A percentile compares a stretch with the other conserved stretches of the same genome.
phyloP scores from a whole-genome alignment of 2,888 invertebrate genomes.

The Parnassius orleans region DNA sequence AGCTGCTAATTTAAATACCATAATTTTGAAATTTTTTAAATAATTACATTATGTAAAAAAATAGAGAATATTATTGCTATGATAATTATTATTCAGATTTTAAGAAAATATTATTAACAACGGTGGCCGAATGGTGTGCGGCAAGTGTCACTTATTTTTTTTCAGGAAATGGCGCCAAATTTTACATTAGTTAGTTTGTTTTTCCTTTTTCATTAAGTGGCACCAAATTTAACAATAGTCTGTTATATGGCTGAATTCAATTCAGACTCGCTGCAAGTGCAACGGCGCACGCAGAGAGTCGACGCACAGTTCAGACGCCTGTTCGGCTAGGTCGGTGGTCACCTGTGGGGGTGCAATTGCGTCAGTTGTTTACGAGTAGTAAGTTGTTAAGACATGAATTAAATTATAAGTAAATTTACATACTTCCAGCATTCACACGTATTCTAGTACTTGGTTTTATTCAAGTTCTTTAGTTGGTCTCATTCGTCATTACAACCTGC shows the following conservation, averaged over 20 bases:
- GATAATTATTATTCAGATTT: too few relatives aligned
- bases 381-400: too few relatives aligned
- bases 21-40: too few relatives aligned
- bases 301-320: slow-evolving; percentile 49
- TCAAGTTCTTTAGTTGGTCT: neutral
- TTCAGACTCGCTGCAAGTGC: slow-evolving; percentile 20
- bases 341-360: slow-evolving; percentile 44
- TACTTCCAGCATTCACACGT: neutral
- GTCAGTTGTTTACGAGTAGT: neutral
- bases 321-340: slow-evolving; percentile 57
- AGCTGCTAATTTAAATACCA: too few relatives aligned
- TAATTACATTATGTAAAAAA: too few relatives aligned
- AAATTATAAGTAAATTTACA: neutral
- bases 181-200: neutral
- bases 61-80: too few relatives aligned
- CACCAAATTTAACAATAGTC: neutral
- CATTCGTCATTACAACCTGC: neutral
- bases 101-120: too few relatives aligned
- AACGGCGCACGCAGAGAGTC: slow-evolving; percentile 37
- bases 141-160: neutral
- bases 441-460: neutral
- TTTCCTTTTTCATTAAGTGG: neutral
- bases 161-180: neutral
- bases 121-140: too few relatives aligned
- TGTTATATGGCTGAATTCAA: neutral